Evolutionary conservation across 2,888 invertebrate species (phyloP).

Genomic region (Campoplex capitator): DNA sequence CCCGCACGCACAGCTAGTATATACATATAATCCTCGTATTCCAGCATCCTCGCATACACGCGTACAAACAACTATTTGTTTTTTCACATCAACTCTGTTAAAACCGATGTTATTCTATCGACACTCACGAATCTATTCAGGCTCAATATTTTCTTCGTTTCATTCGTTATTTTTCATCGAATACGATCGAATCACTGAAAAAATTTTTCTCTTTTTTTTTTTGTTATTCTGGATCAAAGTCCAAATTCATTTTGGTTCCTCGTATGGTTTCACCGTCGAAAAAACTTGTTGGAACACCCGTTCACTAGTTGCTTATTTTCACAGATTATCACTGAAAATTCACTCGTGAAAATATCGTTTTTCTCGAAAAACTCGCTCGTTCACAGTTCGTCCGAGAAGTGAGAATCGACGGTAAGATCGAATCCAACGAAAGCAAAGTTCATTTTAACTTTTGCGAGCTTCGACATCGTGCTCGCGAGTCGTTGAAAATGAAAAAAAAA

Average conservation of each 20-base stretch:
- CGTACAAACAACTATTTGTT: neutral
- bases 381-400: neutral
- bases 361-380: conserved; percentile 1
- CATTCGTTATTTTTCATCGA: neutral
- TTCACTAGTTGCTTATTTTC: neutral
- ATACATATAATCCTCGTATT: neutral
- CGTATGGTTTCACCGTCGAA: neutral
- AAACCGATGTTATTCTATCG: neutral
- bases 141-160: too few relatives aligned
- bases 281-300: neutral
- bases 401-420: neutral
- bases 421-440: neutral
- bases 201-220: too few relatives aligned
- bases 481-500: conserved; percentile 8
- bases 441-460: neutral
- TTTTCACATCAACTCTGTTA: neutral
- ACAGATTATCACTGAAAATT: neutral
- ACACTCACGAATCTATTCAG: neutral
- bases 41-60: neutral
- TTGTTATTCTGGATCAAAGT: neutral
- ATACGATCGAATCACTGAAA: neutral
- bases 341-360: neutral
- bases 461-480: neutral
- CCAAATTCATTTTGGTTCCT: neutral
- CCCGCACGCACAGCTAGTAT: too few relatives aligned